These are phyloP conservation scores for Clepsis dumicolana DNA, from an alignment of 2,888 invertebrate species.

Conservation along the genomic window DNA sequence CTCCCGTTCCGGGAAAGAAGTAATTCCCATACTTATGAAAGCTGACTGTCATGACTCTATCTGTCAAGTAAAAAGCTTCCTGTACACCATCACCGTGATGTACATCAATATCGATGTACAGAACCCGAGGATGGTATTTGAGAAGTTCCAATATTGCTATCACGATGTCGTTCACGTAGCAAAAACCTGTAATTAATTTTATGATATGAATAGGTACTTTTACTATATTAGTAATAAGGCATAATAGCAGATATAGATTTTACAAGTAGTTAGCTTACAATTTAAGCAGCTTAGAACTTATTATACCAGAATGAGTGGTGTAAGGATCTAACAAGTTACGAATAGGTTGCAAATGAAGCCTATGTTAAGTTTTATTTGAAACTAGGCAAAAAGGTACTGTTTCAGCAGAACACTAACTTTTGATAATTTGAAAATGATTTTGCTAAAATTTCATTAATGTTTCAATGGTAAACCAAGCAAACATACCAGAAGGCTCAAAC, in stretches of 20 bases:
- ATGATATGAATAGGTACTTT: not conserved
- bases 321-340: no score
- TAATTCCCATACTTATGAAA: slow-evolving; percentile 99
- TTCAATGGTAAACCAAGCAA: not conserved
- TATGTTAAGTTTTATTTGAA: no score
- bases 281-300: no score
- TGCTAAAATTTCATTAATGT: no score
- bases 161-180: slow-evolving; percentile 99
- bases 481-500: slow-evolving; percentile 95
- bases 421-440: no score
- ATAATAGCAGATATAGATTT: not conserved
- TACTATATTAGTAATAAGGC: not conserved
- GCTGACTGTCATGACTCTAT: slow-evolving; percentile 99
- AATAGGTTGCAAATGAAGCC: no score
- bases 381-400: no score
- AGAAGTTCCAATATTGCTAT: slow-evolving; percentile 98
- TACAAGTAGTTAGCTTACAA: no score
- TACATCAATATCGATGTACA: slow-evolving; percentile 99
- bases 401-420: no score
- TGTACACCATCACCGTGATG: slow-evolving; percentile 99
- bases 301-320: no score
- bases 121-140: slow-evolving; percentile 96
- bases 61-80: slow-evolving; percentile 98
- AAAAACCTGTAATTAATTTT: slow-evolving; percentile 90
- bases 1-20: slow-evolving; percentile 99